phyloP scores from a whole-genome alignment of 2,888 invertebrate genomes.

The Byasa hedistus region DNA sequence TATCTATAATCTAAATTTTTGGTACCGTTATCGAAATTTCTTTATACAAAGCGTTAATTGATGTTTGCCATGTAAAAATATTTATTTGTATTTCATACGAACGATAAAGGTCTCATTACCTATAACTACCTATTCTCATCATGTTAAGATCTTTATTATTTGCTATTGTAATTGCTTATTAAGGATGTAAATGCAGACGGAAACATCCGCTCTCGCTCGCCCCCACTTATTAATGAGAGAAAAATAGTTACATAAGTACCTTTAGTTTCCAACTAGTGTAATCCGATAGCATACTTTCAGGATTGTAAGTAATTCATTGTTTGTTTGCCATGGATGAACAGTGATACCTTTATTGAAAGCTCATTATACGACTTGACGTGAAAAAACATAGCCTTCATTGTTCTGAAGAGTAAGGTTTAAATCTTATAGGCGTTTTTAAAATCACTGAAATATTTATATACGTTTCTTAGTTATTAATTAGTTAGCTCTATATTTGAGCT shows the following conservation, averaged over 20 bases:
- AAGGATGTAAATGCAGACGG: neutral
- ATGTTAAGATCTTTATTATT: neutral
- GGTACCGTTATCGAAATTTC: neutral
- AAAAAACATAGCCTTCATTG: neutral
- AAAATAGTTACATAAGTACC: neutral
- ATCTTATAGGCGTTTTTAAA: neutral
- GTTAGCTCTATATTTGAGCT: neutral
- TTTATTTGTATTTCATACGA: neutral
- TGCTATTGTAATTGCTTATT: slow-evolving; percentile 1
- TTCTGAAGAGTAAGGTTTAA: neutral
- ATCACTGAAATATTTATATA: neutral
- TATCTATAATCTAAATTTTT: neutral
- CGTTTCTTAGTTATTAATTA: neutral
- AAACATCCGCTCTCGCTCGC: slow-evolving; percentile 1
- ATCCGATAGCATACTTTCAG: neutral
- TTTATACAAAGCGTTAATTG: neutral
- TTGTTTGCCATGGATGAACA: neutral
- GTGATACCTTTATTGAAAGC: neutral
- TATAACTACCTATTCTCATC: neutral
- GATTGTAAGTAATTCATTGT: slow-evolving; percentile 1
- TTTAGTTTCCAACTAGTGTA: neutral
- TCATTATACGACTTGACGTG: neutral
- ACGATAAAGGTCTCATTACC: neutral
- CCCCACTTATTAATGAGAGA: neutral
- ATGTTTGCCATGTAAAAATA: neutral